Conservation (phyloP, 2,797 vertebrate genomes). For the Ceryle rudis region DNA sequence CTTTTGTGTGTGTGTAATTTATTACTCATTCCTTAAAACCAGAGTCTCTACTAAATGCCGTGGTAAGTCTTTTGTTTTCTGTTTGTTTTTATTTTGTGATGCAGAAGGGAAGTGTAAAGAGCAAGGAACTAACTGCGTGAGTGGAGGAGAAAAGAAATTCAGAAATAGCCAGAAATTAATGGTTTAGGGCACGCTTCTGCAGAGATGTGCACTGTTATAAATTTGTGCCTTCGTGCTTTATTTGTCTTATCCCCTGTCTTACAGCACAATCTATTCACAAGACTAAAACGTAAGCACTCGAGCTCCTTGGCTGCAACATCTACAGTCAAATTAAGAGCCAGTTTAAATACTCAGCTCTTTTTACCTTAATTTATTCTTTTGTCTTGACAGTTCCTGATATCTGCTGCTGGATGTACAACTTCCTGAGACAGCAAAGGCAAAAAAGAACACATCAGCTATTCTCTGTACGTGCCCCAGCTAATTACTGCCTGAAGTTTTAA, state of each 20-base stretch:
- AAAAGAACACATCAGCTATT: background rate
- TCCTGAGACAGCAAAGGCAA: background rate
- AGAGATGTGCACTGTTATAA: background rate
- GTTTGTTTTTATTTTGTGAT: background rate
- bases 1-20: background rate
- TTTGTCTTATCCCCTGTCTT: background rate
- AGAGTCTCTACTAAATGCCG: background rate
- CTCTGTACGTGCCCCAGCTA: background rate
- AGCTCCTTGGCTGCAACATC: background rate
- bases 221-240: background rate
- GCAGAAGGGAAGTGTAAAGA: background rate
- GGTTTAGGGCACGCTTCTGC: background rate
- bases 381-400: background rate
- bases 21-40: background rate
- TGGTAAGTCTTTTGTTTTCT: background rate
- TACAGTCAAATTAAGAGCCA: background rate
- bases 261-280: background rate
- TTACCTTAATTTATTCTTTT: background rate
- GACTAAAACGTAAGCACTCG: background rate
- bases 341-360: background rate
- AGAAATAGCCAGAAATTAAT: background rate
- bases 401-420: background rate
- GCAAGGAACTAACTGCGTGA: background rate
- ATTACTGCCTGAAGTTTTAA: background rate
- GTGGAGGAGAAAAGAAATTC: background rate